phyloP scores from a whole-genome alignment of 1,140 invertebrate species.

The Orchesella cincta region DNA sequence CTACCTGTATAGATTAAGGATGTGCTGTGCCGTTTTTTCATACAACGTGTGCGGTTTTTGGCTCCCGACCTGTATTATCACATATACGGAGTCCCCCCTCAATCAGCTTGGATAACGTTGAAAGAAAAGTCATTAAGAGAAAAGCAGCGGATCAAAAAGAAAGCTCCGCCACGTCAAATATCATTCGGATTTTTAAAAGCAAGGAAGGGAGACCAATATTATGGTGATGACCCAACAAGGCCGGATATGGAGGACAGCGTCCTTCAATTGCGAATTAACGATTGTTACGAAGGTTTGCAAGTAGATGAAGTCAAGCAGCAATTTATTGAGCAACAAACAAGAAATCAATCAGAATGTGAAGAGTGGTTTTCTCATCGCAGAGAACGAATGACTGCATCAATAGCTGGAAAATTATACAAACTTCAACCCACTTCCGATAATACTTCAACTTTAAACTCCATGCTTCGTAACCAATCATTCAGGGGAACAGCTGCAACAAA shows the following conservation, averaged over 20 bases:
- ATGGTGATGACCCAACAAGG: background rate
- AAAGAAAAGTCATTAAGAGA: background rate
- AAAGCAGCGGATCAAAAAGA: background rate
- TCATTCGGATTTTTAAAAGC: background rate
- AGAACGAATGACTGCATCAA: slow-evolving; percentile 32
- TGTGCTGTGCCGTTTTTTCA: background rate
- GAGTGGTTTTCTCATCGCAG: background rate
- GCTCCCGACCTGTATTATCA: too few species aligned
- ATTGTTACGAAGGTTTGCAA: background rate
- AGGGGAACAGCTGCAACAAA: background rate
- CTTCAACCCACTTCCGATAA: slow-evolving; percentile 17
- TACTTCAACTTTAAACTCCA: background rate
- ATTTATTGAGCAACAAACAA: slow-evolving; percentile 26
- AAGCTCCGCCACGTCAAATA: background rate
- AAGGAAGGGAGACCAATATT: background rate
- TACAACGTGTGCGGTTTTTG: background rate
- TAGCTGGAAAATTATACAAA: slow-evolving; percentile 14
- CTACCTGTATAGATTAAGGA: slow-evolving; percentile 46
- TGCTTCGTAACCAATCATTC: background rate
- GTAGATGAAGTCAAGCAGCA: background rate
- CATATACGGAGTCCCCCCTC: background rate
- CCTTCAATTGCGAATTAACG: background rate
- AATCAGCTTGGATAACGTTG: background rate
- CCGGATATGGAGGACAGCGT: background rate
- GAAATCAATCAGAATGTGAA: slow-evolving; percentile 8